Base-by-base conservation (phyloP, 2,888 invertebrate species). In the Erpobdella octoculata region DNA sequence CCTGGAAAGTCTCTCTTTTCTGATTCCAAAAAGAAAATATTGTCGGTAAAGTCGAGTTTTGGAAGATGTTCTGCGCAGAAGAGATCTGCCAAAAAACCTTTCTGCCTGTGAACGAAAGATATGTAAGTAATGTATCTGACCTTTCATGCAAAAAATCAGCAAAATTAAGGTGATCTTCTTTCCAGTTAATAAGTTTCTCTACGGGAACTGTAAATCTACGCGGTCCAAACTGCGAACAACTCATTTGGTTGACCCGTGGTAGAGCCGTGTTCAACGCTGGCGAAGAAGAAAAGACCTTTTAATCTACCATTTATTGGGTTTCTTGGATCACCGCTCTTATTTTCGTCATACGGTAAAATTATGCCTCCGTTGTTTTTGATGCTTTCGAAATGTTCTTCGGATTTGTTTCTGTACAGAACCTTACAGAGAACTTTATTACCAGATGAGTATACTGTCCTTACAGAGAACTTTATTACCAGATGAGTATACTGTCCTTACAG, bases 401-500 rank as follows among this genome's bases (percentile, higher is more conserved):
- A 31, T 12, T 62, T 62, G 25, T 62, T 62, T 62, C 62, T 62
- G 62, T 62, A 62, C 4, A 62, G 31, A n/a, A n/a, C 28, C 12
- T 62, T 25, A 35, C 62, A 62, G 4, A 31, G 62, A 8, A 62
- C 62, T 2, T 33, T 62, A n/a, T 62, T 31, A 25, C 53, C 21
- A 53, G 53, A 6, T 4, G 21, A 53, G 21, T 53, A 12, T n/a
- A n/a, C n/a, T n/a, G n/a, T n/a, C n/a, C n/a, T n/a, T n/a, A n/a
- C n/a, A n/a, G n/a, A n/a, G n/a, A n/a, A n/a, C n/a, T n/a, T n/a
- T n/a, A n/a, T n/a, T n/a, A n/a, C n/a, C n/a, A n/a, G n/a, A n/a
- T n/a, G n/a, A n/a, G n/a, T n/a, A n/a, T n/a, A n/a, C n/a, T n/a
- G n/a, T n/a, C n/a, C n/a, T n/a, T n/a, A n/a, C n/a, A n/a, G n/a